phyloP scores from a whole-genome alignment of 2,888 invertebrate genomes.

The Slavum lentiscoides region DNA sequence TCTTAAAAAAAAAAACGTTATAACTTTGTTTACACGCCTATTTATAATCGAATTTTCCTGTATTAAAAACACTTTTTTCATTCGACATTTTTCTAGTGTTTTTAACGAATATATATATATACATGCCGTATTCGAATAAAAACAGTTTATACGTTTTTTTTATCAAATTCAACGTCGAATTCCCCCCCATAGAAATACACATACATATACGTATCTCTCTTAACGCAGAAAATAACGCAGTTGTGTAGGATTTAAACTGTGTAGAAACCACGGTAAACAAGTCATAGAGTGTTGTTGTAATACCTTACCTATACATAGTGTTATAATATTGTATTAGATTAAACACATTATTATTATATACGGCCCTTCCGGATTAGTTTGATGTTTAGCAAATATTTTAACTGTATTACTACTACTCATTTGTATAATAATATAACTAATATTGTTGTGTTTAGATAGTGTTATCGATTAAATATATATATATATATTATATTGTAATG shows the following conservation, averaged over 20 bases:
- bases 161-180: background rate
- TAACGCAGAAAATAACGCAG: no score
- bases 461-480: conserved; percentile 19
- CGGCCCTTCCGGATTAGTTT: conserved; percentile 6
- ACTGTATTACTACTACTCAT: background rate
- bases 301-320: background rate
- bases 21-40: no score
- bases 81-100: background rate
- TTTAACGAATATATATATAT: background rate
- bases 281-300: background rate
- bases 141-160: background rate
- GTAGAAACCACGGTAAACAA: background rate
- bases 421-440: background rate
- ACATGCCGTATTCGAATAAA: background rate
- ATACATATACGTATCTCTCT: no score
- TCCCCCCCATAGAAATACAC: no score
- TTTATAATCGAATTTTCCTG: no score
- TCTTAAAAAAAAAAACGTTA: no score
- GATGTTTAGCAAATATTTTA: conserved; percentile 10
- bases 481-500: conserved; percentile 30
- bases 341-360: background rate
- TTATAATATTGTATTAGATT: conserved; percentile 18
- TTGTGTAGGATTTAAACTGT: no score
- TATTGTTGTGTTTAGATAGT: conserved; percentile 41
- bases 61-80: background rate